These are phyloP conservation scores for Leptogaster cylindrica DNA, from an alignment of 2,888 invertebrate species.

Conservation along the genomic window DNA sequence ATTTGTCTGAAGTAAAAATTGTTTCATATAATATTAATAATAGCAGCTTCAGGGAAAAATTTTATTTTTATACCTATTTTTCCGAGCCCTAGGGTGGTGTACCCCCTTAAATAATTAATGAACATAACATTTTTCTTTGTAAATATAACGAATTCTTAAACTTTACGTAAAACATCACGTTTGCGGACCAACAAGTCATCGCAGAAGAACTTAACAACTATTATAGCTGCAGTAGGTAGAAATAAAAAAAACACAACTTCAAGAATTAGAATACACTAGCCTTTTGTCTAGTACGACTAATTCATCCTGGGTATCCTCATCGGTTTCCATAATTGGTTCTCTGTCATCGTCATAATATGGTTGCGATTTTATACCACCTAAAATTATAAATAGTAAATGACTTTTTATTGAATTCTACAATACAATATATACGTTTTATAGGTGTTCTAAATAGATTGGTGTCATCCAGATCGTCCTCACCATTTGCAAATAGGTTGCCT, in stretches of 20 bases:
- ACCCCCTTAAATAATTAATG: too few relatives aligned
- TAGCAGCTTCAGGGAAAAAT: too few relatives aligned
- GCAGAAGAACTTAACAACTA: too few relatives aligned
- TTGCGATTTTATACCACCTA: conserved; percentile 57
- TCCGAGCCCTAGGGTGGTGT: too few relatives aligned
- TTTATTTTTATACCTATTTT: too few relatives aligned
- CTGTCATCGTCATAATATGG: conserved; percentile 79
- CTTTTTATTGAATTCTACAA: neutral
- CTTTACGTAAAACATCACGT: too few relatives aligned
- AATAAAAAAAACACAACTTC: conserved; percentile 4
- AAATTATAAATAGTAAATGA: neutral
- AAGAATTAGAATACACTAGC: conserved; percentile 8
- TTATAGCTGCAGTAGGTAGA: too few relatives aligned
- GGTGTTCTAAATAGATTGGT: conserved; percentile 60
- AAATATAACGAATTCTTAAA: too few relatives aligned
- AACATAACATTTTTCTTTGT: too few relatives aligned
- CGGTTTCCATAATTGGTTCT: conserved; percentile 66
- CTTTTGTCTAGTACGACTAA: conserved; percentile 41
- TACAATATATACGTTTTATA: conserved; percentile 59
- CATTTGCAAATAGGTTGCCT: conserved; percentile 57
- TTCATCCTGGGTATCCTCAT: conserved; percentile 62
- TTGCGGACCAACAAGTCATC: too few relatives aligned
- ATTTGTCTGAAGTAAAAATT: too few relatives aligned
- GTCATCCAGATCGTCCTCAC: conserved; percentile 56
- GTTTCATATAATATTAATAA: too few relatives aligned